Evolutionary conservation across 2,888 invertebrate species (phyloP).

Genomic region (Euplagia quadripunctaria): DNA sequence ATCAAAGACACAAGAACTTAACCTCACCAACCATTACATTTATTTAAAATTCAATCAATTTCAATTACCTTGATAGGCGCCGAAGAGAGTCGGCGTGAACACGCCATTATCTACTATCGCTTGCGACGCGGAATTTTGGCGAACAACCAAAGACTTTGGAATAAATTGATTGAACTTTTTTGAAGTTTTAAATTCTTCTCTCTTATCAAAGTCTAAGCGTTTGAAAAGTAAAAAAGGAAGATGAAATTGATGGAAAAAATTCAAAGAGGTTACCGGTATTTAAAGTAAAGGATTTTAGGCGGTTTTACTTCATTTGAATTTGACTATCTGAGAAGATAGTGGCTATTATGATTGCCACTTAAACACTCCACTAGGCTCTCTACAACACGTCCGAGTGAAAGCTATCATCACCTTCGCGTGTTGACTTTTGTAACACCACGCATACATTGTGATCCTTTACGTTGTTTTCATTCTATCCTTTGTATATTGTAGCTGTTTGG

Average conservation of each 20-base stretch:
- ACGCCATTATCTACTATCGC: constrained; percentile 20
- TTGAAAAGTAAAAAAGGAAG: constrained; percentile 15
- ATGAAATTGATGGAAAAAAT: constrained; percentile 14
- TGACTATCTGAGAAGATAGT: not conserved
- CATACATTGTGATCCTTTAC: too few species aligned
- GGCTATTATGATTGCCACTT: not conserved
- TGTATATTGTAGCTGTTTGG: too few species aligned
- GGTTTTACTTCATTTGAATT: not conserved
- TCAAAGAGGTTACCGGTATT: constrained; percentile 1
- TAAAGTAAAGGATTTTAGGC: constrained; percentile 1
- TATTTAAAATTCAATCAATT: constrained; percentile 25
- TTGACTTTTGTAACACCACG: too few species aligned
- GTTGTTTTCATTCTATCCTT: too few species aligned
- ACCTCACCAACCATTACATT: constrained; percentile 6
- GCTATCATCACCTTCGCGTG: too few species aligned
- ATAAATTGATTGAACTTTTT: constrained; percentile 30
- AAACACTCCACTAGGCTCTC: not conserved
- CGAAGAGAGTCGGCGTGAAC: constrained; percentile 12
- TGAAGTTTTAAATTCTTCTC: constrained; percentile 24
- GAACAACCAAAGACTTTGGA: constrained; percentile 18
- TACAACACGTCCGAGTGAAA: not conserved
- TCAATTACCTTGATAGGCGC: constrained; percentile 17
- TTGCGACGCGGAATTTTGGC: constrained; percentile 14
- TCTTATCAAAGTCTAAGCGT: constrained; percentile 21
- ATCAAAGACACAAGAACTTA: not conserved